Conservation (phyloP, 2,797 vertebrate species). For the Sebastes steindachneri region DNA sequence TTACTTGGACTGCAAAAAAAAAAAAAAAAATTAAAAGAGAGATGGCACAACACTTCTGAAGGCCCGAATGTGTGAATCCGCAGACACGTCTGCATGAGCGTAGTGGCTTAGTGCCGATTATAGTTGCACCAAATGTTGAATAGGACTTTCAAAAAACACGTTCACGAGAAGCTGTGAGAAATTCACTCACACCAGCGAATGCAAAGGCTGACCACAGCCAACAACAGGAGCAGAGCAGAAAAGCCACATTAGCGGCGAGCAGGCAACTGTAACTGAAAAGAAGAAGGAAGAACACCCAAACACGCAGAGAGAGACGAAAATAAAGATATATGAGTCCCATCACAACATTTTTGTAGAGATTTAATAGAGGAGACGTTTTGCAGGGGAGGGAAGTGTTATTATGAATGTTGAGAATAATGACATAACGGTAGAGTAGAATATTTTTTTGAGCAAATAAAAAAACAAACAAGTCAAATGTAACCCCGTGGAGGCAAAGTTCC, state of each 20-base stretch:
- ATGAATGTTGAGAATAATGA: slow-evolving; percentile 20
- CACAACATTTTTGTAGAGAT: slow-evolving; percentile 21
- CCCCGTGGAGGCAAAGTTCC: slow-evolving; percentile 29
- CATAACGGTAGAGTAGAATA: slow-evolving; percentile 6
- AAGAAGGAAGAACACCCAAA: slow-evolving; percentile 57
- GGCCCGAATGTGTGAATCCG: slow-evolving; percentile 77
- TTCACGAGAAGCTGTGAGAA: slow-evolving; percentile 81
- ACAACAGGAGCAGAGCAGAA: slow-evolving; percentile 67
- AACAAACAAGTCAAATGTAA: slow-evolving; percentile 1
- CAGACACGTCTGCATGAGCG: slow-evolving; percentile 78
- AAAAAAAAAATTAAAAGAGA: slow-evolving; percentile 33
- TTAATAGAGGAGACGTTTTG: slow-evolving; percentile 23
- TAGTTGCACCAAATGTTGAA: slow-evolving; percentile 84
- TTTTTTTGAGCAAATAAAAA: not conserved
- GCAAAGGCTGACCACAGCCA: slow-evolving; percentile 77
- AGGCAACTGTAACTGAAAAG: slow-evolving; percentile 52
- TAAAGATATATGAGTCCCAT: slow-evolving; percentile 46
- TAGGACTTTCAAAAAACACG: slow-evolving; percentile 82
- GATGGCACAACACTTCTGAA: slow-evolving; percentile 74
- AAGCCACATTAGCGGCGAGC: slow-evolving; percentile 51
- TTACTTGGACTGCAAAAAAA: slow-evolving; percentile 24
- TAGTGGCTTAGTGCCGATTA: slow-evolving; percentile 80
- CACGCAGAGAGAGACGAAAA: slow-evolving; percentile 41
- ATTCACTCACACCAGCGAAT: slow-evolving; percentile 78
- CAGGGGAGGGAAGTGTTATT: slow-evolving; percentile 29